Percentiles rank a stretch among this genome's conserved stretches.
Evolutionary conservation across 2,888 invertebrate genomes (phyloP).

Genomic region (Lamproptera curius): DNA sequence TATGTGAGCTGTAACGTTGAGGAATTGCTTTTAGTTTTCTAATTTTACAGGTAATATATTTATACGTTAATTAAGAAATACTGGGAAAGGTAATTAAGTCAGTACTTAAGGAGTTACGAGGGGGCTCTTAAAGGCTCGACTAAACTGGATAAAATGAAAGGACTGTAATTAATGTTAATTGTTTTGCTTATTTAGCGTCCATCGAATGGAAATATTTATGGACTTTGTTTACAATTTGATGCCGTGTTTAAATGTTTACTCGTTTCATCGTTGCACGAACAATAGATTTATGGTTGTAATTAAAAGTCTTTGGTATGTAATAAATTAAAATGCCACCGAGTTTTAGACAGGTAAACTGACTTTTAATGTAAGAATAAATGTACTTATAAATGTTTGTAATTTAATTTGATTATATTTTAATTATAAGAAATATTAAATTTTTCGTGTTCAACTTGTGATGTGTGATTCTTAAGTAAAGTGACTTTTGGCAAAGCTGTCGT

Average conservation of each 20-base stretch:
- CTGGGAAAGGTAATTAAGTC: slow-evolving; percentile 49
- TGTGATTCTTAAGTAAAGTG: too few species aligned
- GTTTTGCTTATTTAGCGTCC: slow-evolving; percentile 23
- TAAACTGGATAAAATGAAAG: slow-evolving; percentile 24
- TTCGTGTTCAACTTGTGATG: too few species aligned
- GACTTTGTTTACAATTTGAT: slow-evolving; percentile 11
- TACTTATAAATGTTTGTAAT: too few species aligned
- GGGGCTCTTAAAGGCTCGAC: slow-evolving; percentile 43
- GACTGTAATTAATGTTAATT: slow-evolving; percentile 31
- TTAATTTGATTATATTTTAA: too few species aligned
- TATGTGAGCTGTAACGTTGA: neutral
- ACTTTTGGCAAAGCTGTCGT: too few species aligned
- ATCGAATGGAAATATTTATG: slow-evolving; percentile 13
- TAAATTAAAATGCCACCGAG: too few species aligned
- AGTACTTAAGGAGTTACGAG: slow-evolving; percentile 53
- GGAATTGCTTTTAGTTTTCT: slow-evolving; percentile 1
- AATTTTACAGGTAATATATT: slow-evolving; percentile 31
- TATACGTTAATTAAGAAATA: slow-evolving; percentile 46
- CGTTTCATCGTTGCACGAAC: slow-evolving; percentile 3
- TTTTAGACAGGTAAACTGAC: too few species aligned
- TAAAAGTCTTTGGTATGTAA: too few species aligned
- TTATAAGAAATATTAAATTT: too few species aligned
- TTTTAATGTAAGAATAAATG: too few species aligned
- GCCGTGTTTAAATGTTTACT: slow-evolving; percentile 22
- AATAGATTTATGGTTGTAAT: too few species aligned